Evolutionary conservation across 2,113 vertebrate genomes (phyloP).

Genomic region (Amphiprion ocellaris): DNA sequence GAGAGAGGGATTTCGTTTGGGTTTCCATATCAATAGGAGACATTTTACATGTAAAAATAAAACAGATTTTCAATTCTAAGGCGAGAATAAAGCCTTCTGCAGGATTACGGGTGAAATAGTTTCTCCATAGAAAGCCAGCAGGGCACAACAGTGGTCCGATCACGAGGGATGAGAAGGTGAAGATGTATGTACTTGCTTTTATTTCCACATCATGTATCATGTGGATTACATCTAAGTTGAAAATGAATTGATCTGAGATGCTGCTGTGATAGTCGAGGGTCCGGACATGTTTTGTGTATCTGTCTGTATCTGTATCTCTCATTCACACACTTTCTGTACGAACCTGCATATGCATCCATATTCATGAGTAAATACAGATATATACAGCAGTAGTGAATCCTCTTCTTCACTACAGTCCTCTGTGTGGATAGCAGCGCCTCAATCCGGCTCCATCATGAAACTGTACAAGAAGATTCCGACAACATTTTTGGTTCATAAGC

Average conservation of each 20-base stretch:
- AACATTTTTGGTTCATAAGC: constrained; percentile 59
- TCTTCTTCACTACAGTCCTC: constrained; percentile 7
- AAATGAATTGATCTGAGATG: constrained; percentile 7
- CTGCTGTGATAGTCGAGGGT: not conserved
- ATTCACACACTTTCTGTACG: constrained; percentile 8
- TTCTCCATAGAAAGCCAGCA: not conserved
- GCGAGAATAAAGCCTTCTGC: not conserved
- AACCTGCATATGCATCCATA: constrained; percentile 54
- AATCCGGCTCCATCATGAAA: constrained; percentile 50
- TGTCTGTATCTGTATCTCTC: constrained; percentile 4
- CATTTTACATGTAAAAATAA: not conserved
- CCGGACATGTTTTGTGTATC: not conserved
- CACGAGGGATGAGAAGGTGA: constrained; percentile 1
- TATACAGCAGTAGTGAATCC: constrained; percentile 40
- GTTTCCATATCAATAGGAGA: not conserved
- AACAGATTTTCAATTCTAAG: constrained; percentile 5
- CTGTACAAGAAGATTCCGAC: constrained; percentile 50
- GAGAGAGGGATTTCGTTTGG: not conserved
- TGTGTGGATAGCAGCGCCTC: constrained; percentile 53
- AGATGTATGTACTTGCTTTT: not conserved
- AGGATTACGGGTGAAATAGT: not conserved
- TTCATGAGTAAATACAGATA: constrained; percentile 60
- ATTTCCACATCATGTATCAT: not conserved
- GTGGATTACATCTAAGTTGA: not conserved
- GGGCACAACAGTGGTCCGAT: constrained; percentile 1